A percentile compares a stretch with the other conserved stretches of the same genome.
Evolutionary conservation across 37 sponge, comb jelly and placozoan species (phyloP).

Genomic region (Cliona cf. orientalis): DNA sequence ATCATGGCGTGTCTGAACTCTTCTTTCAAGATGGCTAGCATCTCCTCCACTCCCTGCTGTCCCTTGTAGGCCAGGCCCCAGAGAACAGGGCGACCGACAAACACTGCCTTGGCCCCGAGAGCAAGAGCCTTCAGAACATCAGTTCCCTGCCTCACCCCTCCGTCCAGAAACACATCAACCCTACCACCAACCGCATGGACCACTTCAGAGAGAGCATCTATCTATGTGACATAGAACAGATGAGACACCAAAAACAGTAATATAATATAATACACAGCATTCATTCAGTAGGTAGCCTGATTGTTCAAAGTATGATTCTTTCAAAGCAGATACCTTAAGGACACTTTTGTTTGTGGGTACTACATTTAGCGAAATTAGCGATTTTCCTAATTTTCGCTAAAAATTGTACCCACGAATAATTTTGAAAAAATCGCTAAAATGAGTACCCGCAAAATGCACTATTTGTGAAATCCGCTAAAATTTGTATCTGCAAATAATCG

Average conservation of each 20-base stretch:
- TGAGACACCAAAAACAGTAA: background rate
- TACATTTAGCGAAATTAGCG: too few species aligned
- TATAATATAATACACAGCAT: background rate
- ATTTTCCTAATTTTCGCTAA: too few species aligned
- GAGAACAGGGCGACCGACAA: constrained; percentile 89
- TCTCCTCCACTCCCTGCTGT: constrained; percentile 70
- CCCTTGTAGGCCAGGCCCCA: constrained; percentile 92
- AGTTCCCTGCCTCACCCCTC: constrained; percentile 85
- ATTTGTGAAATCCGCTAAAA: too few species aligned
- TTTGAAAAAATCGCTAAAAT: too few species aligned
- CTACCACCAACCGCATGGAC: constrained; percentile 68
- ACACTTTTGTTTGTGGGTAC: too few species aligned
- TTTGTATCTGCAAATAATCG: too few species aligned
- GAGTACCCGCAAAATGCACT: too few species aligned
- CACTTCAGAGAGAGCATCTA: constrained; percentile 77
- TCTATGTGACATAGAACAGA: constrained; percentile 17
- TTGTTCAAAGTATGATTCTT: background rate
- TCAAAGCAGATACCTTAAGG: background rate
- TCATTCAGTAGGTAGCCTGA: background rate
- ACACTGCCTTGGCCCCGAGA: constrained; percentile 89
- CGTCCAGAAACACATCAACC: constrained; percentile 84
- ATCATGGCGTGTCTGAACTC: constrained; percentile 71
- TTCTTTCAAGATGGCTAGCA: constrained; percentile 65
- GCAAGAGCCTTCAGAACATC: constrained; percentile 92
- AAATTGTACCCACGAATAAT: too few species aligned